A percentile compares a stretch with the other conserved stretches of the same genome.
Conservation (phyloP, 2,888 invertebrate species). For the Liposcelis brunnea region DNA sequence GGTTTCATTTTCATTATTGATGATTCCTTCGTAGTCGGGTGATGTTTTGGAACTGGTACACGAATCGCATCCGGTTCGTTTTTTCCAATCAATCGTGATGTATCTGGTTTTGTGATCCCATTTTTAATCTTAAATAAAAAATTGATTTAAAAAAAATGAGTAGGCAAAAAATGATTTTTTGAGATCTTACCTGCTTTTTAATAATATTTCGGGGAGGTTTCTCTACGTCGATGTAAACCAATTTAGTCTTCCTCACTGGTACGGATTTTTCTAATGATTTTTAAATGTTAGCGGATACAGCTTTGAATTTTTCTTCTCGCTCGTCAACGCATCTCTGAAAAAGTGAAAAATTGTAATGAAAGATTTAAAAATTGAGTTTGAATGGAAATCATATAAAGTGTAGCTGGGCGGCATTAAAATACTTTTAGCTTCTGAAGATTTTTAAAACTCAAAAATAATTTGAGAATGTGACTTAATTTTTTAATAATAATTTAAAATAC, state of each 20-base stretch:
- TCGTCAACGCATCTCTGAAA: constrained; percentile 66
- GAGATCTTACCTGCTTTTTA: constrained; percentile 62
- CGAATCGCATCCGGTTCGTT: constrained; percentile 13
- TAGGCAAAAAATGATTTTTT: no score
- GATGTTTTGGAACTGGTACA: constrained; percentile 19
- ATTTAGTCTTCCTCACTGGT: constrained; percentile 71
- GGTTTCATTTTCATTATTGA: constrained; percentile 32
- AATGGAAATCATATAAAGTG: no score
- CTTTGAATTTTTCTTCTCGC: constrained; percentile 61
- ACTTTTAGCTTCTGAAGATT: no score
- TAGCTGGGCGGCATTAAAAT: no score
- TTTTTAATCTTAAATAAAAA: constrained; percentile 11
- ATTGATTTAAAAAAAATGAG: background rate
- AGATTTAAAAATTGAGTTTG: no score
- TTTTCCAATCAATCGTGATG: background rate
- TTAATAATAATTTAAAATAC: no score
- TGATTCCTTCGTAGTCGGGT: constrained; percentile 19
- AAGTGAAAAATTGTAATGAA: constrained; percentile 1
- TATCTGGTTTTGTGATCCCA: background rate
- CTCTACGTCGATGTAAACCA: constrained; percentile 79
- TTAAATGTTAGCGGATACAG: constrained; percentile 66
- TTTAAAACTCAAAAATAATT: no score
- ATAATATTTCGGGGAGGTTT: constrained; percentile 76
- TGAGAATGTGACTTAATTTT: no score
- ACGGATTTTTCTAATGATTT: constrained; percentile 56